Evolutionary conservation across 2,113 vertebrate genomes (phyloP).

Genomic region (Turnix velox): DNA sequence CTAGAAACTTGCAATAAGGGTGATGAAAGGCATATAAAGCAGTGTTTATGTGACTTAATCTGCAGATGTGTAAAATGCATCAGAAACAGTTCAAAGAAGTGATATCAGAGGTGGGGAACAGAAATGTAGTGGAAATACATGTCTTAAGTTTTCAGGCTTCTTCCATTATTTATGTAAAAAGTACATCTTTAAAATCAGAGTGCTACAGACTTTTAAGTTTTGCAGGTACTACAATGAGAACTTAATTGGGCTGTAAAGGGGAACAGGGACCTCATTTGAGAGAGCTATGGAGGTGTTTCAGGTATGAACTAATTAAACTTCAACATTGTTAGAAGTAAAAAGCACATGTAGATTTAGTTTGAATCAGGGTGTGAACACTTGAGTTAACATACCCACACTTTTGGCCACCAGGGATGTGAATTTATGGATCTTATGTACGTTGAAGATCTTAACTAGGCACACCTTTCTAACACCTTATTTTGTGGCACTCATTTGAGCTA

Average conservation of each 20-base stretch:
- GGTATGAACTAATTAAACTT: neutral
- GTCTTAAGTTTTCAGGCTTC: neutral
- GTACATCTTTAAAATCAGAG: neutral
- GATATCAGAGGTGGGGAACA: neutral
- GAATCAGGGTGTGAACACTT: neutral
- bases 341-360: neutral
- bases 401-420: neutral
- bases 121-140: neutral
- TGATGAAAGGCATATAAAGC: neutral
- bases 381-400: neutral
- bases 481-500: neutral
- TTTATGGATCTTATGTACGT: neutral
- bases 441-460: neutral
- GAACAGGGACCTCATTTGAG: neutral
- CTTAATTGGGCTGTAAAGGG: neutral
- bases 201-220: neutral
- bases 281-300: neutral
- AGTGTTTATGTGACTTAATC: neutral
- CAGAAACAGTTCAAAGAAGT: neutral
- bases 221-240: neutral
- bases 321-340: neutral
- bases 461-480: neutral
- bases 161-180: neutral
- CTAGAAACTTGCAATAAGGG: neutral
- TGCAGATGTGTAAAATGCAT: neutral